Evolutionary conservation across 1,140 invertebrate genomes (phyloP).

Genomic region (Meloidogyne chitwoodi): DNA sequence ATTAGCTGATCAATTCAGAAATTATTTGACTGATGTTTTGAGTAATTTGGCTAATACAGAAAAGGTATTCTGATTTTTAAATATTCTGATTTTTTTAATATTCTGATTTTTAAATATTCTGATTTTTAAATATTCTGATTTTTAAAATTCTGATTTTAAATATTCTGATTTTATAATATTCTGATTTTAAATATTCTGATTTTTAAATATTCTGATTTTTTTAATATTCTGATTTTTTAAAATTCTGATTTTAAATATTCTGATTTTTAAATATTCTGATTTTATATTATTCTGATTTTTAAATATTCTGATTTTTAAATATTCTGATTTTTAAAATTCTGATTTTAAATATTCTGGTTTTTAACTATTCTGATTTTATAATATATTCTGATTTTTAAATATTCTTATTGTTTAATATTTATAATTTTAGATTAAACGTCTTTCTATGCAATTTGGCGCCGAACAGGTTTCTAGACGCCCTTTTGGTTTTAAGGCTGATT

Average conservation of each 20-base stretch:
- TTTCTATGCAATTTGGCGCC: constrained; percentile 43
- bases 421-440: constrained; percentile 34
- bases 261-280: too few relatives aligned
- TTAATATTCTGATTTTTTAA: background rate
- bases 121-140: too few relatives aligned
- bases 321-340: too few relatives aligned
- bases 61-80: constrained; percentile 28
- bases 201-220: background rate
- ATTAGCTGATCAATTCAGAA: constrained; percentile 36
- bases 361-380: too few relatives aligned
- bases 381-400: background rate
- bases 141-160: too few relatives aligned
- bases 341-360: too few relatives aligned
- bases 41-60: constrained; percentile 41
- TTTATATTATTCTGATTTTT: too few relatives aligned
- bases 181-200: background rate
- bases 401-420: background rate
- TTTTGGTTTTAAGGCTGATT: constrained; percentile 48
- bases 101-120: too few relatives aligned
- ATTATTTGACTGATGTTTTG: constrained; percentile 44
- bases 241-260: background rate
- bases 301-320: too few relatives aligned
- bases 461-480: constrained; percentile 37
- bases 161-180: too few relatives aligned
- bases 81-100: too few relatives aligned